Conservation (phyloP, 2,888 invertebrate genomes). For the Sycophila texana region DNA sequence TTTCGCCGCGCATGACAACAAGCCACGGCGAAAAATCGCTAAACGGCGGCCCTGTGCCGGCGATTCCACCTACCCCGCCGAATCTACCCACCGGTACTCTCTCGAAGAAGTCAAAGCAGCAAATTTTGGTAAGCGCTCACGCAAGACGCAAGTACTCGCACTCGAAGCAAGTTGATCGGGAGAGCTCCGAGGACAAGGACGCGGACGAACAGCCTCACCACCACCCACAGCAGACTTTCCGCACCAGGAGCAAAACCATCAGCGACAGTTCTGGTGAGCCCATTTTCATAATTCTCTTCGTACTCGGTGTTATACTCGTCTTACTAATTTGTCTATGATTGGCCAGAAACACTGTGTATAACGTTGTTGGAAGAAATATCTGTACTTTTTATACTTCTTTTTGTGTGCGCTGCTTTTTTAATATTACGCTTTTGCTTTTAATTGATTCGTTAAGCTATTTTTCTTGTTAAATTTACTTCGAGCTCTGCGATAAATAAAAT, state of each 20-base stretch:
- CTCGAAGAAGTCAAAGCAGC: constrained; percentile 90
- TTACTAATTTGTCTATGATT: not conserved
- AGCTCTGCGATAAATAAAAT: no score
- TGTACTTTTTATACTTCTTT: not conserved
- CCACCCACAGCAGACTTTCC: constrained; percentile 62
- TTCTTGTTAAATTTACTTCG: no score
- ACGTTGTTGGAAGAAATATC: constrained; percentile 37
- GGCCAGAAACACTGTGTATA: constrained; percentile 26
- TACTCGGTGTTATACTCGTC: not conserved
- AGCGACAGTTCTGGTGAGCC: constrained; percentile 86
- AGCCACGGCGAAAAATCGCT: constrained; percentile 71
- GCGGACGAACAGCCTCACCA: constrained; percentile 78
- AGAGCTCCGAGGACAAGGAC: constrained; percentile 87
- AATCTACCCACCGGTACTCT: constrained; percentile 67
- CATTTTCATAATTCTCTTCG: not conserved
- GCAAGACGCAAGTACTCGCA: constrained; percentile 71
- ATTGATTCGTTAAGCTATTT: not conserved
- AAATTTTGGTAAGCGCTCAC: constrained; percentile 80
- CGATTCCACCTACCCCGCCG: constrained; percentile 54
- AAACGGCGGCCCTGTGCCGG: constrained; percentile 59
- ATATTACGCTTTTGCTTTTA: not conserved
- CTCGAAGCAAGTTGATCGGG: constrained; percentile 83
- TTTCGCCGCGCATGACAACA: constrained; percentile 71
- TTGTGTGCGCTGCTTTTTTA: not conserved
- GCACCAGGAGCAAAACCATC: constrained; percentile 85